Evolutionary conservation across 2,113 vertebrate species (phyloP).

Genomic region (Rhinichthys klamathensis): DNA sequence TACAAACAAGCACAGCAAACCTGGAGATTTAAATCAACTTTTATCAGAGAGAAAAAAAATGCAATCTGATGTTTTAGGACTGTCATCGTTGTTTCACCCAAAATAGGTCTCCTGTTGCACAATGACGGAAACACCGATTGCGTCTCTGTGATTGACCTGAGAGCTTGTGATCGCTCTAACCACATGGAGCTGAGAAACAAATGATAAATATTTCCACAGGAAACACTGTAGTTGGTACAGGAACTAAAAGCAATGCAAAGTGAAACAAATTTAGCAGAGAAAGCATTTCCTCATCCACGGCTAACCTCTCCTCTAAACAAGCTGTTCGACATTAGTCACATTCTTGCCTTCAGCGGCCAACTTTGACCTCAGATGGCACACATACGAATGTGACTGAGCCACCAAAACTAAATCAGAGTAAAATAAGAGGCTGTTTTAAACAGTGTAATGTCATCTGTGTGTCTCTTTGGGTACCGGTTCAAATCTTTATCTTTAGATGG

Average conservation of each 20-base stretch:
- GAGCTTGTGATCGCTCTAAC: background rate
- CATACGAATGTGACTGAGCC: background rate
- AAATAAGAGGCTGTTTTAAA: background rate
- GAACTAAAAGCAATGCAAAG: constrained; percentile 30
- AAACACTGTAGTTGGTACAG: constrained; percentile 46
- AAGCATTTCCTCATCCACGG: constrained; percentile 47
- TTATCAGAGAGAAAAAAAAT: too few species aligned
- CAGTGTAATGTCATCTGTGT: background rate
- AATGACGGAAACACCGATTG: background rate
- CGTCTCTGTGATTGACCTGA: background rate
- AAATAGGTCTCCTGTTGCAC: background rate
- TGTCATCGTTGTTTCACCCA: background rate
- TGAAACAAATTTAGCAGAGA: constrained; percentile 5
- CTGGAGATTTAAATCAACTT: too few species aligned
- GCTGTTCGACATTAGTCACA: background rate
- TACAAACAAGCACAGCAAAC: too few species aligned
- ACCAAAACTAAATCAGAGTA: background rate
- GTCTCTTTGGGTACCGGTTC: background rate
- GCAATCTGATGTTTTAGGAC: background rate
- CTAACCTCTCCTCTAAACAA: background rate
- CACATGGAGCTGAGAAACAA: constrained; percentile 22
- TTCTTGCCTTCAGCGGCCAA: background rate
- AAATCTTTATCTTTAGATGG: background rate
- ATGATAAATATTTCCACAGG: constrained; percentile 51
- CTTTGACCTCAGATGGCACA: background rate